Base-by-base conservation (phyloP, 2,888 invertebrate species). In the Trypoxylon attenuatum region DNA sequence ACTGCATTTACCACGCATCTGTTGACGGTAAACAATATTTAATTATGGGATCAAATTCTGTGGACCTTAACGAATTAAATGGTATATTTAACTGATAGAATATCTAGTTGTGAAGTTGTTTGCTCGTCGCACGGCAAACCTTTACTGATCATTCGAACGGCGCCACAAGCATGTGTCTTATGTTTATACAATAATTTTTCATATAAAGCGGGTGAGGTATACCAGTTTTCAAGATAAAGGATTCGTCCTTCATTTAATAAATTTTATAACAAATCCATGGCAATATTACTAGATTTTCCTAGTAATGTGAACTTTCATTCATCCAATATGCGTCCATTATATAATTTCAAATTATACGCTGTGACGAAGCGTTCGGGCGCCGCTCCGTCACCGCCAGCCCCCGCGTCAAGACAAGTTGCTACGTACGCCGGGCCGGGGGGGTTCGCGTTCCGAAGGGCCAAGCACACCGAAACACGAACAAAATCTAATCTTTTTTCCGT, bases 151-250 rank as follows among this genome's bases (percentile, higher is more conserved):
- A 52, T 29, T 45, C 45, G 38, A 22, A 58, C 63, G 5, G 53
- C 58, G 19, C 58, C 58, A 49, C 54, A 64, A 27, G 45, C 51
- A 50, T 60, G 42, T 39, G 54, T 58, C 16, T 46, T 39, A 15
- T 51, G 13, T 39, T 58, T 18, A 23, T 33, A 13, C n/a, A n/a
- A n/a, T 21, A 56, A 42, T 15, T 52, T 13, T 23, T 52, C 47
- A 42, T n/a, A 52, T 52, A 62, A 56, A 13, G 52, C 19, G 8
- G 62, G 56, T 27, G 56, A 62, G n/a, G 51, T 50, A 42, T 58
- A 66, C 54, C 61, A 61, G 22, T 52, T 57, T 25, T 61, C 57
- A 39, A 61, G 18, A 29, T 18, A 57, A 22, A 66, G 23, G 2
- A 42, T 50, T 25, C 61, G 27, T 41, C 66, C 66, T 54, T 62